A percentile compares a stretch with the other conserved stretches of the same genome.
Conservation (phyloP, 2,113 vertebrate genomes). For the Tautogolabrus adspersus region DNA sequence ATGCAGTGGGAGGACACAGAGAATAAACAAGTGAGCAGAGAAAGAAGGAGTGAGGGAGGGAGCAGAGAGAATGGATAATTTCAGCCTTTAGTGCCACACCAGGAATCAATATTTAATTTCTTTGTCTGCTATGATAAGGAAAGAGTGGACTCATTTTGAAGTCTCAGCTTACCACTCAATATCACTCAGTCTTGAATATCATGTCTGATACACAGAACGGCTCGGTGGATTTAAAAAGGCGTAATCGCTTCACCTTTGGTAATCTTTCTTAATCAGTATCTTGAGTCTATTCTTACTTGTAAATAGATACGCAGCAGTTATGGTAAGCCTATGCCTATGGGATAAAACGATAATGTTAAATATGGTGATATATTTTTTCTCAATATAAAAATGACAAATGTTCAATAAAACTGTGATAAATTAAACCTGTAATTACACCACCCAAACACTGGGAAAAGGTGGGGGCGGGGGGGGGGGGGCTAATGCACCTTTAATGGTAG, state of each 20-base stretch:
- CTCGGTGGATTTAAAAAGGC: slow-evolving; percentile 11
- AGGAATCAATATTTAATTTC: slow-evolving; percentile 85
- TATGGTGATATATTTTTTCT: too few relatives aligned
- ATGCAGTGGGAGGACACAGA: slow-evolving; percentile 30
- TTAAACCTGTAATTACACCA: too few relatives aligned
- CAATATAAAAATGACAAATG: too few relatives aligned
- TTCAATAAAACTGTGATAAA: too few relatives aligned
- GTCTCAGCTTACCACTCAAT: slow-evolving; percentile 66
- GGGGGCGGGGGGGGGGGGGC: too few relatives aligned
- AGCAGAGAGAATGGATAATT: slow-evolving; percentile 71
- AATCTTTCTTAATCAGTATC: slow-evolving; percentile 16
- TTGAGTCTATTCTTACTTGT: slow-evolving; percentile 2
- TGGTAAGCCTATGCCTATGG: neutral
- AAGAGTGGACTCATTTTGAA: slow-evolving; percentile 75
- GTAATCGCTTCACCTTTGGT: slow-evolving; percentile 30
- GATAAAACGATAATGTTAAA: neutral
- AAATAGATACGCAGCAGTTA: neutral
- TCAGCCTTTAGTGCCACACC: slow-evolving; percentile 52
- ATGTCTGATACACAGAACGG: slow-evolving; percentile 30
- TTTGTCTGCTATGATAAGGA: slow-evolving; percentile 80
- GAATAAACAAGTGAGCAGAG: slow-evolving; percentile 46
- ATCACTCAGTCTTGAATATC: slow-evolving; percentile 52
- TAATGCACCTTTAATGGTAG: too few relatives aligned
- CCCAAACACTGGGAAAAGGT: too few relatives aligned
- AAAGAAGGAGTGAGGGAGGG: slow-evolving; percentile 34